phyloP scores from a whole-genome alignment of 2,888 invertebrate genomes.

The Limnephilus lunatus region DNA sequence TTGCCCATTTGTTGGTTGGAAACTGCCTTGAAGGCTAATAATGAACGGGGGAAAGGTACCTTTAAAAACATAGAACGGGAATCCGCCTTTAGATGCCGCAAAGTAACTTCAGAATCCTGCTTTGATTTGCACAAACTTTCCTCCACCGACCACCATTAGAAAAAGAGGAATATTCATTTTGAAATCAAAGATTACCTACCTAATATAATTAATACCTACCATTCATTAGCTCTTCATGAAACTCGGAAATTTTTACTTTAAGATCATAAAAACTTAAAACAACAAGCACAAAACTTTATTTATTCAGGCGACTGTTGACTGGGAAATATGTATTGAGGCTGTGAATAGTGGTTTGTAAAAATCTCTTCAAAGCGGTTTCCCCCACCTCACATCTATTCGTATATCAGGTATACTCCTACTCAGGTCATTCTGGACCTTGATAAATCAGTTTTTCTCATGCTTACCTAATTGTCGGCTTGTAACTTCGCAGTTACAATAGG shows the following conservation, averaged over 20 bases:
- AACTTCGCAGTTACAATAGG: not conserved
- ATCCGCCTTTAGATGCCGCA: too few species aligned
- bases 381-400: not conserved
- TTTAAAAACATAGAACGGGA: too few species aligned
- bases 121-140: too few species aligned
- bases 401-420: not conserved
- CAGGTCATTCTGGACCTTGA: not conserved
- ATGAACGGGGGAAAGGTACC: too few species aligned
- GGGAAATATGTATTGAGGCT: not conserved
- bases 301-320: not conserved
- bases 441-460: not conserved
- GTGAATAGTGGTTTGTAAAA: not conserved
- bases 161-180: too few species aligned
- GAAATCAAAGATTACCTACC: too few species aligned
- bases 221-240: not conserved
- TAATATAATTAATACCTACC: too few species aligned
- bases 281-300: not conserved
- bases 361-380: not conserved
- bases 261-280: not conserved
- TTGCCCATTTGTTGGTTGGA: too few species aligned
- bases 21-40: too few species aligned
- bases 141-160: too few species aligned
- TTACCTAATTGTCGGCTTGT: too few species aligned
- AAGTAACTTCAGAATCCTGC: too few species aligned
- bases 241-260: not conserved